Evolutionary conservation across 2,797 vertebrate species (phyloP).

Genomic region (Schizothorax lantsangensis): DNA sequence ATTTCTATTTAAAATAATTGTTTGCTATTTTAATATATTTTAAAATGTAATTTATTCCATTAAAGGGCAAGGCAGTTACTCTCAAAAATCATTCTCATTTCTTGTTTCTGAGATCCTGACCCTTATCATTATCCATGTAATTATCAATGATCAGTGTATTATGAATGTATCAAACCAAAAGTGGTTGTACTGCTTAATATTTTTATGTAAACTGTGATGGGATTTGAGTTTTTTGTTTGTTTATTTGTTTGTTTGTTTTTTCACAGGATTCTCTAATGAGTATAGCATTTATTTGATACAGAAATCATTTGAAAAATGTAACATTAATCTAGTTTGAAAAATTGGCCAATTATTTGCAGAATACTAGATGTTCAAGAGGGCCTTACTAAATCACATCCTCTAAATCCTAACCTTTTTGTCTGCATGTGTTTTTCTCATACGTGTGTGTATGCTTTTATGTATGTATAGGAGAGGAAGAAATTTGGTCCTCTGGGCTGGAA

Average conservation of each 20-base stretch:
- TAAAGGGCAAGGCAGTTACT: neutral
- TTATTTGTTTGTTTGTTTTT: neutral
- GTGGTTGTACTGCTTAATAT: neutral
- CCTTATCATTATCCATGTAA: neutral
- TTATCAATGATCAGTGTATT: neutral
- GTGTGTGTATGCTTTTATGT: conserved; percentile 43
- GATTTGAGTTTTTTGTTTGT: no score
- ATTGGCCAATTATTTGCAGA: neutral
- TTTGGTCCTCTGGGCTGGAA: conserved; percentile 87
- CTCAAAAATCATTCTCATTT: neutral
- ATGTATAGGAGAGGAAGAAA: conserved; percentile 82
- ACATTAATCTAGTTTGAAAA: neutral
- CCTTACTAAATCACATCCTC: neutral
- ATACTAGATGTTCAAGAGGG: neutral
- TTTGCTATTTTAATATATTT: neutral
- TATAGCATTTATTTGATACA: neutral
- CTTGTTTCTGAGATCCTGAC: neutral
- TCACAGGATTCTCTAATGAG: neutral
- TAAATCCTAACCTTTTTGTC: neutral
- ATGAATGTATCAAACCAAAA: neutral
- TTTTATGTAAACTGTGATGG: neutral
- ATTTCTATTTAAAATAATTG: neutral
- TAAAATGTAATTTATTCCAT: neutral
- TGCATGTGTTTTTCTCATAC: conserved; percentile 15
- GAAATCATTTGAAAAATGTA: neutral